phyloP scores from a whole-genome alignment of 2,888 invertebrate species.

The Campopleginae sp. region DNA sequence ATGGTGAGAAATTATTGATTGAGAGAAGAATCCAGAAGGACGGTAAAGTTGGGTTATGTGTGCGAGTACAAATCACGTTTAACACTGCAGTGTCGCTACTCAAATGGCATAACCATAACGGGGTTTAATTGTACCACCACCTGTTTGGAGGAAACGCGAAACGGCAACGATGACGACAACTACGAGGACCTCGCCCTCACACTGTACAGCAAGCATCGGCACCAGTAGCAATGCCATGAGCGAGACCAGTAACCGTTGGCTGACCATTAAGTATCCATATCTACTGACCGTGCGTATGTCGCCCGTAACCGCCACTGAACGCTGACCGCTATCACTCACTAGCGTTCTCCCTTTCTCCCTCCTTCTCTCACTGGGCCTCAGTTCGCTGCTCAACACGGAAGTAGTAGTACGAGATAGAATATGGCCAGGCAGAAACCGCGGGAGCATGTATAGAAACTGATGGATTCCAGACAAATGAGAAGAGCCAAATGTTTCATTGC shows the following conservation, averaged over 20 bases:
- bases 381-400: slow-evolving; percentile 10
- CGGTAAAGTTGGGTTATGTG: not conserved
- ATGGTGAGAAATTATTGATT: not conserved
- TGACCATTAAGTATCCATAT: slow-evolving; percentile 65
- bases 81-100: slow-evolving; percentile 38
- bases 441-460: slow-evolving; percentile 28
- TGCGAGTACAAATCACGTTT: slow-evolving; percentile 26
- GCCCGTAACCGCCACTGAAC: slow-evolving; percentile 20
- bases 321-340: slow-evolving; percentile 53
- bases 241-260: slow-evolving; percentile 55
- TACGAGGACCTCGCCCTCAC: slow-evolving; percentile 72
- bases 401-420: slow-evolving; percentile 55
- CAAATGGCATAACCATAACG: slow-evolving; percentile 78
- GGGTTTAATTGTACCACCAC: slow-evolving; percentile 81
- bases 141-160: slow-evolving; percentile 74
- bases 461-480: slow-evolving; percentile 29
- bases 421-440: slow-evolving; percentile 53
- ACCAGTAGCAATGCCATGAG: slow-evolving; percentile 44
- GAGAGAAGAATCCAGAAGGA: not conserved
- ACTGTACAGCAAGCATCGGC: slow-evolving; percentile 69
- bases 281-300: slow-evolving; percentile 54
- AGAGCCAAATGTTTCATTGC: slow-evolving; percentile 21
- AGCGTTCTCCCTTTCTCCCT: slow-evolving; percentile 1
- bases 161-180: slow-evolving; percentile 44
- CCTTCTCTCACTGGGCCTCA: slow-evolving; percentile 5